Conservation (phyloP, 2,888 invertebrate genomes). For the Coremacera marginata region DNA sequence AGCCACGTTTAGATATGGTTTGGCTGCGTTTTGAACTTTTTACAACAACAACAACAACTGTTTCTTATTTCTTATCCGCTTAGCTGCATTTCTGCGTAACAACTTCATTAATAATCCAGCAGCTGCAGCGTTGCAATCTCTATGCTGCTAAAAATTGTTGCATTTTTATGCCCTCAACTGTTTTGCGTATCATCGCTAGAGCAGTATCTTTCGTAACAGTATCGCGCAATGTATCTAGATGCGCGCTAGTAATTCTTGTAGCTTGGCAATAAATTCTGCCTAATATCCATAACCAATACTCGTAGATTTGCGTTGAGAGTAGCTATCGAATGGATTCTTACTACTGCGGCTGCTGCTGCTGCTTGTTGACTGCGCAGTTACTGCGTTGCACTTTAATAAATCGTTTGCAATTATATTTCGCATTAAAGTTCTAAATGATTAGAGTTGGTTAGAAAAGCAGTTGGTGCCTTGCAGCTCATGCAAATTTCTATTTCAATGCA, state of each 20-base stretch:
- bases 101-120: constrained; percentile 49
- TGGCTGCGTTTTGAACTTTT: not conserved
- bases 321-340: not conserved
- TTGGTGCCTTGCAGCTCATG: not conserved
- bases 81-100: constrained; percentile 35
- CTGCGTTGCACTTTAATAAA: constrained; percentile 43
- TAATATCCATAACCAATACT: constrained; percentile 44
- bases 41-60: not conserved
- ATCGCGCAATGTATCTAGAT: constrained; percentile 9
- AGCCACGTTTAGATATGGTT: constrained; percentile 11
- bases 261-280: constrained; percentile 41
- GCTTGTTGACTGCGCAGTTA: not conserved
- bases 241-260: not conserved
- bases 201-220: not conserved
- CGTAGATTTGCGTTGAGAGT: constrained; percentile 36
- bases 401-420: constrained; percentile 51
- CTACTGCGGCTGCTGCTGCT: constrained; percentile 10
- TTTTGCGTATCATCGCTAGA: not conserved
- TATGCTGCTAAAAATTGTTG: not conserved
- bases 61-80: not conserved
- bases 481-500: constrained; percentile 1
- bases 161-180: not conserved
- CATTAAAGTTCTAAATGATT: constrained; percentile 43
- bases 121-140: not conserved
- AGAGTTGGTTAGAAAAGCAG: not conserved